Conservation (phyloP, 1,140 invertebrate species). For the Lanistes nyassanus region DNA sequence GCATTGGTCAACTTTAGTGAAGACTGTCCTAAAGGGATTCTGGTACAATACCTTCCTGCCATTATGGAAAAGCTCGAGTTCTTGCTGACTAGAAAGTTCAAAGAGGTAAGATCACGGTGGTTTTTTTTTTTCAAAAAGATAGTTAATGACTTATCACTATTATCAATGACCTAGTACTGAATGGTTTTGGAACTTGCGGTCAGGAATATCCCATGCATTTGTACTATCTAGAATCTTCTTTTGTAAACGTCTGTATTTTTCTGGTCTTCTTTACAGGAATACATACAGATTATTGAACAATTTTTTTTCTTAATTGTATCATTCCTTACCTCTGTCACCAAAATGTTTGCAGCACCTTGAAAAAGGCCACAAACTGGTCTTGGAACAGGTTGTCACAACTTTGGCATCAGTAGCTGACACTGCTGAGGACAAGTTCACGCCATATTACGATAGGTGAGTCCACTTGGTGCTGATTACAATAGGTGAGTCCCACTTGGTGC, state of each 20-base stretch:
- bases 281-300: too few relatives aligned
- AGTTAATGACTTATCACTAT: too few relatives aligned
- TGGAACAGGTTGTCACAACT: slow-evolving; percentile 98
- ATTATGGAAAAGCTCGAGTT: slow-evolving; percentile 92
- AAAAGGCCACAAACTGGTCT: slow-evolving; percentile 93
- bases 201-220: too few relatives aligned
- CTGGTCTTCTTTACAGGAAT: too few relatives aligned
- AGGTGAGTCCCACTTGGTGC: too few relatives aligned
- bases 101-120: slow-evolving; percentile 74
- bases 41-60: slow-evolving; percentile 88
- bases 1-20: slow-evolving; percentile 99
- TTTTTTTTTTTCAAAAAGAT: too few relatives aligned
- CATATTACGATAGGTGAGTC: slow-evolving; percentile 73
- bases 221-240: too few relatives aligned
- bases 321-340: too few relatives aligned
- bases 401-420: slow-evolving; percentile 99
- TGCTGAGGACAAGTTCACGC: slow-evolving; percentile 93
- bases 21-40: slow-evolving; percentile 93
- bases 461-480: too few relatives aligned
- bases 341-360: slow-evolving; percentile 77
- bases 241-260: too few relatives aligned
- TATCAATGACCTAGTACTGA: neutral
- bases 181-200: too few relatives aligned
- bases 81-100: slow-evolving; percentile 92
- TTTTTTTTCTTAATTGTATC: too few relatives aligned